Percentiles rank a stretch among this genome's conserved stretches.
Evolutionary conservation across 2,113 vertebrate species (phyloP).

Genomic region (Hemicordylus capensis): DNA sequence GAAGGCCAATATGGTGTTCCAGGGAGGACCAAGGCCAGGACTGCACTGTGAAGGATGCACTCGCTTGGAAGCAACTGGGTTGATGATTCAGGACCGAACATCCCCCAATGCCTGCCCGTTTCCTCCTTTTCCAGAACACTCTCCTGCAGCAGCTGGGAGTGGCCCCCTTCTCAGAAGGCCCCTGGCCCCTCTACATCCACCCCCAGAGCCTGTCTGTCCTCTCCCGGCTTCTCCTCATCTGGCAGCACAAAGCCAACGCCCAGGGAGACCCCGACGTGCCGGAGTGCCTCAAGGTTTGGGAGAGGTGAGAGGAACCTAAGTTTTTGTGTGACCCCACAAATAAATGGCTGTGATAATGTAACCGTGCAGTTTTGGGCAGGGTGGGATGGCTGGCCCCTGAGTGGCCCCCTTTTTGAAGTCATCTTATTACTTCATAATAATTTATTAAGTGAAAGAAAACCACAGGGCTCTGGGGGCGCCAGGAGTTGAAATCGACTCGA

Average conservation of each 20-base stretch:
- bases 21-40: not conserved
- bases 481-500: no score
- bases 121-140: constrained; percentile 80
- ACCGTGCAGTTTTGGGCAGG: no score
- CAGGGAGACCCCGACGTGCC: constrained; percentile 94
- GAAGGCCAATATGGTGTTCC: not conserved
- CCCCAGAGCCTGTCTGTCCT: constrained; percentile 95
- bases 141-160: constrained; percentile 95
- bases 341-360: no score
- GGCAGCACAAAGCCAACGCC: constrained; percentile 92
- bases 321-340: no score
- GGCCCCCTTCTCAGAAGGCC: constrained; percentile 93
- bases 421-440: no score
- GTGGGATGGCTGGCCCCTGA: no score
- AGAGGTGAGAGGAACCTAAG: constrained; percentile 81
- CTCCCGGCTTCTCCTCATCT: constrained; percentile 92
- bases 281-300: constrained; percentile 97
- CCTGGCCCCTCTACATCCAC: constrained; percentile 96
- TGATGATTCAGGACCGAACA: not conserved
- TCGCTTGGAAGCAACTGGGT: not conserved
- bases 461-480: no score
- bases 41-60: not conserved
- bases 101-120: constrained; percentile 27
- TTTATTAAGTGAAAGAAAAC: no score
- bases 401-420: no score